Evolutionary conservation across 2,888 invertebrate genomes (phyloP), one percentile per base, ranked within the genome.

Genomic region (Apodemia duryi): DNA sequence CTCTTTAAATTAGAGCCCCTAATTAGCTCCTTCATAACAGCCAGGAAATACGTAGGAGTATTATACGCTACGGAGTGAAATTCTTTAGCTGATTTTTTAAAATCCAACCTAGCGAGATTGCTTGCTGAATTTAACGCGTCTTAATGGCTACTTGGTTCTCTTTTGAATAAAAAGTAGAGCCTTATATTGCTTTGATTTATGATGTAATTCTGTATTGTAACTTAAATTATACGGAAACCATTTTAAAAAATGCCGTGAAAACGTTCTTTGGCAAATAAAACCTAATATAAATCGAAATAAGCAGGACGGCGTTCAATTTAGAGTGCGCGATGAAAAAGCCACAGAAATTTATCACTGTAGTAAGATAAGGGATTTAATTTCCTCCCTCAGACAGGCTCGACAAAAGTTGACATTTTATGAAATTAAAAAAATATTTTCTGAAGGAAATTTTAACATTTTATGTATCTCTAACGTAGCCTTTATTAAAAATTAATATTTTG

Each of bases 281-380:
- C 68, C 69, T 64, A 61, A 67, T 69, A 68, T 66, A 67, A 71
- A 73, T 68, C 67, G 63, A 69, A 73, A 70, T 67, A 66, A 68
- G 66, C 67, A 66, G 66, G 67, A 69, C 66, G 65, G 65, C 65
- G 71, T 70, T 74, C 73, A 74, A 72, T 75, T 74, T 71, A 73
- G 74, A 72, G 71, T 70, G 69, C 69, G 71, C 70, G 74, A 73
- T 74, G 74, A 79, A 82, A 85, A 82, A 78, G 77, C 79, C 70
- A 79, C 80, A 75, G 72, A 80, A 80, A 81, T 81, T 82, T 81
- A 85, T 81, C 81, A 77, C 69, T 32, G 70, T 76, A 85, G 84
- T 84, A 85, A 84, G 82, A 82, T 76, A 82, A 76, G 74, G 70
- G 71, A 74, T 84, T 85, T 87, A 88, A 87, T 88, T 87, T 88